Evolutionary conservation across 1,140 invertebrate genomes (phyloP).

Genomic region (Drosophila fuyamai): DNA sequence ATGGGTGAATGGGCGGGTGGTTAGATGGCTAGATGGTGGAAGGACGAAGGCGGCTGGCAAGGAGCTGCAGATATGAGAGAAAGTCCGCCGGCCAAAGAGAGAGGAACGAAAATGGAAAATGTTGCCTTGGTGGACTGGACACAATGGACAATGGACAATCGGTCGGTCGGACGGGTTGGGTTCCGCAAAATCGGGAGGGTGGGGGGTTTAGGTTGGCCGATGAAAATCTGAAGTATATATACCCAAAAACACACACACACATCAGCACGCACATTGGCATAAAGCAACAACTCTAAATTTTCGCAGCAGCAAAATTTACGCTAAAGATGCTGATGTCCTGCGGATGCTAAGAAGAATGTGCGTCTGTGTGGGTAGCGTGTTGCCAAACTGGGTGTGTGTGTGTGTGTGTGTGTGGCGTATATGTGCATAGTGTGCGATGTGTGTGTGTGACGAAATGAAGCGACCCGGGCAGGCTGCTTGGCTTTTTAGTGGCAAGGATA

Average conservation of each 20-base stretch:
- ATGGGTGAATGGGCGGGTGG: slow-evolving; percentile 21
- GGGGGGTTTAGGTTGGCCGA: slow-evolving; percentile 36
- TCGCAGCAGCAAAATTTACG: slow-evolving; percentile 77
- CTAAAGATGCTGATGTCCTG: slow-evolving; percentile 70
- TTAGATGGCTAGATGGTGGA: slow-evolving; percentile 5
- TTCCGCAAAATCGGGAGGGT: slow-evolving; percentile 19
- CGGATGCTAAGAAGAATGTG: slow-evolving; percentile 60
- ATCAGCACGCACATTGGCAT: slow-evolving; percentile 52
- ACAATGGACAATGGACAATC: slow-evolving; percentile 69
- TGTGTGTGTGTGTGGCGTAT: slow-evolving; percentile 17
- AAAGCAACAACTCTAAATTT: slow-evolving; percentile 80
- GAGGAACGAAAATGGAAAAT: slow-evolving; percentile 78
- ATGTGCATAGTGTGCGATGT: slow-evolving; percentile 10
- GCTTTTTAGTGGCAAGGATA: slow-evolving; percentile 56
- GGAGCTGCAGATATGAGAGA: slow-evolving; percentile 76
- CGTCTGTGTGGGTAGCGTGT: slow-evolving; percentile 26
- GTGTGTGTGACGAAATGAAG: slow-evolving; percentile 48
- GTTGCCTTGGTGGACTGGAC: slow-evolving; percentile 76
- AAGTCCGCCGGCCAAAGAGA: slow-evolving; percentile 65
- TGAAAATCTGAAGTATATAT: slow-evolving; percentile 79
- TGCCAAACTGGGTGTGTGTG: slow-evolving; percentile 21
- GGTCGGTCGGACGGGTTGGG: slow-evolving; percentile 31
- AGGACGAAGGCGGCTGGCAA: slow-evolving; percentile 70
- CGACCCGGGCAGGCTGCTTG: slow-evolving; percentile 52
- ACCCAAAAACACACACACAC: slow-evolving; percentile 19